Evolutionary conservation across 2,888 invertebrate genomes (phyloP).

Genomic region (Listrodromus nycthemerus): DNA sequence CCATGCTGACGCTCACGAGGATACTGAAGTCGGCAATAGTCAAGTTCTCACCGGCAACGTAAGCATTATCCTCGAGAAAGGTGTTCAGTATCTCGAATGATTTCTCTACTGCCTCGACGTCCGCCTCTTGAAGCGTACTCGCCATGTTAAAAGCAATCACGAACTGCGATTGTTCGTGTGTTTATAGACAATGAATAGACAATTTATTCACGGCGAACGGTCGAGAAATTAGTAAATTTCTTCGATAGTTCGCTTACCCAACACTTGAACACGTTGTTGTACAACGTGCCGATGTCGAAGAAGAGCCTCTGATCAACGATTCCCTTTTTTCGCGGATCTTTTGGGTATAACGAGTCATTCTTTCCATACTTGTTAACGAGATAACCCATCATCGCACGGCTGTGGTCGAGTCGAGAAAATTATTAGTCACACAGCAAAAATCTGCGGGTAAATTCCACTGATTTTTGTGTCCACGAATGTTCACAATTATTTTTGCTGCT

Average conservation of each 20-base stretch:
- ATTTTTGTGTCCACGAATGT: too few relatives aligned
- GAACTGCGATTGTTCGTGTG: slow-evolving; percentile 84
- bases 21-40: slow-evolving; percentile 90
- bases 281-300: slow-evolving; percentile 92
- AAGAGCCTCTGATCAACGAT: slow-evolving; percentile 92
- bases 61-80: slow-evolving; percentile 87
- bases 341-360: slow-evolving; percentile 90
- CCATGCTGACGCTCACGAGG: slow-evolving; percentile 87
- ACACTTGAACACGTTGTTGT: slow-evolving; percentile 89
- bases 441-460: too few relatives aligned
- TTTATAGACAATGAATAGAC: background rate
- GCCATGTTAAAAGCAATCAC: slow-evolving; percentile 86
- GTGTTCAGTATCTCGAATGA: slow-evolving; percentile 87
- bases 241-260: slow-evolving; percentile 87
- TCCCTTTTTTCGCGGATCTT: slow-evolving; percentile 91
- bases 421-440: too few relatives aligned
- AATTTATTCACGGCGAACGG: background rate
- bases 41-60: slow-evolving; percentile 88
- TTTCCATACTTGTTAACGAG: slow-evolving; percentile 93
- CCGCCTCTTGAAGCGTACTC: slow-evolving; percentile 74
- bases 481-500: too few relatives aligned
- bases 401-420: slow-evolving; percentile 65
- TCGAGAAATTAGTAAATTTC: background rate
- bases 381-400: slow-evolving; percentile 93
- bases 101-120: slow-evolving; percentile 85